These are phyloP conservation scores for Crax fasciolata DNA, from an alignment of 2,797 vertebrate genomes.

Conservation along the genomic window DNA sequence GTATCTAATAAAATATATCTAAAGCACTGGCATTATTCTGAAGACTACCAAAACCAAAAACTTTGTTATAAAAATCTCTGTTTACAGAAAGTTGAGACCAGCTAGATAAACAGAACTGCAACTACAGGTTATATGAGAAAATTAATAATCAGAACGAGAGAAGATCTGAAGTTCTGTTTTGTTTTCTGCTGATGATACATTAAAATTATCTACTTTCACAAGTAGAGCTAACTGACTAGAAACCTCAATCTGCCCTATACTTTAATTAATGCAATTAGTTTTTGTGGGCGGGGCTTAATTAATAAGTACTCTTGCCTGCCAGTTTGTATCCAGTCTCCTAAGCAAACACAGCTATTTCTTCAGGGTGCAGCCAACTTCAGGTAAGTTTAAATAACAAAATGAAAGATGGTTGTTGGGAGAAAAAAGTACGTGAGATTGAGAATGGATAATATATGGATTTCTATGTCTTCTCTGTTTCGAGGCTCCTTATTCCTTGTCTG, in stretches of 20 bases:
- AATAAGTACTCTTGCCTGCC: background rate
- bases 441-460: background rate
- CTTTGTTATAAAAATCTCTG: background rate
- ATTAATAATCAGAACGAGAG: background rate
- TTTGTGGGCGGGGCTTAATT: background rate
- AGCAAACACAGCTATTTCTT: background rate
- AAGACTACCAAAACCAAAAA: background rate
- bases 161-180: background rate
- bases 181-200: background rate
- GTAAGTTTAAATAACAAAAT: background rate
- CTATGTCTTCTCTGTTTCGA: background rate
- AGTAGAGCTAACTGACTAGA: background rate
- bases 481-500: background rate
- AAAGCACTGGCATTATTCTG: background rate
- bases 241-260: background rate
- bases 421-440: background rate
- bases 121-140: background rate
- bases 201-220: background rate
- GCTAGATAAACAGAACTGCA: background rate
- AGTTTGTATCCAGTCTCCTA: background rate
- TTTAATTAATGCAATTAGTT: background rate
- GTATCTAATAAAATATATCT: background rate
- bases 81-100: background rate
- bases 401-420: background rate
- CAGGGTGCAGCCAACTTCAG: background rate